Evolutionary conservation across 1,140 invertebrate species (phyloP), one percentile per base, ranked within the genome.

Genomic region (Riptortus pedestris): DNA sequence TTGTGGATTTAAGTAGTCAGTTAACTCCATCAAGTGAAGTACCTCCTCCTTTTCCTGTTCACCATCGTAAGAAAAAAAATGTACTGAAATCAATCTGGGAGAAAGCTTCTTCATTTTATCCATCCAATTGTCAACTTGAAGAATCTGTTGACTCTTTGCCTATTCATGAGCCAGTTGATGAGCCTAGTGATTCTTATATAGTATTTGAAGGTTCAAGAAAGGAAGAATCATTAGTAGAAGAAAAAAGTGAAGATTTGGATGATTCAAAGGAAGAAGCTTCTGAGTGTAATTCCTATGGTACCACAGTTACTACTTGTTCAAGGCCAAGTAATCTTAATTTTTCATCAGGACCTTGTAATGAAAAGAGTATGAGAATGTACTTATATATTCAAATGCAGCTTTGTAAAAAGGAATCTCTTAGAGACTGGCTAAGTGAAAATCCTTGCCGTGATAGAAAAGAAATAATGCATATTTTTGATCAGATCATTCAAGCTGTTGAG

Each of bases 341-440:
- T 59, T 33, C 57, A 16, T n/a, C 28, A 7, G 26, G 18, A 33
- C 28, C 28, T 9, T 16, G 28, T 33, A 18, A 59, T 18, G 33
- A 29, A 5, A 59, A 26, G 11, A 38, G 28, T 22, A 26, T 24
- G 18, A 67, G 66, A 66, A 68, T 70, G 38, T 72, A 66, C 74
- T 78, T 98, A 0, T 97, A 94, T 71, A 97, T 98, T 72, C 93
- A 98, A 75, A 98, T 98, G 94, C 93, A 98, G 75, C 73, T 98
- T 48, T 98, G 95, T 72, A 82, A 83, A 57, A 85, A 87, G 69
- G 85, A 93, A 63, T 96, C 89, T 68, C 77, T 98, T 7, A 85
- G 87, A 70, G 93, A 96, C 67, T 98, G 95, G 95, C 74, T 98
- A 2, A 75, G 78, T 55, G 76, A 76, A 14, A 75, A 78, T 68